Conservation (phyloP, 2,797 vertebrate species). For the Carduelis carduelis region DNA sequence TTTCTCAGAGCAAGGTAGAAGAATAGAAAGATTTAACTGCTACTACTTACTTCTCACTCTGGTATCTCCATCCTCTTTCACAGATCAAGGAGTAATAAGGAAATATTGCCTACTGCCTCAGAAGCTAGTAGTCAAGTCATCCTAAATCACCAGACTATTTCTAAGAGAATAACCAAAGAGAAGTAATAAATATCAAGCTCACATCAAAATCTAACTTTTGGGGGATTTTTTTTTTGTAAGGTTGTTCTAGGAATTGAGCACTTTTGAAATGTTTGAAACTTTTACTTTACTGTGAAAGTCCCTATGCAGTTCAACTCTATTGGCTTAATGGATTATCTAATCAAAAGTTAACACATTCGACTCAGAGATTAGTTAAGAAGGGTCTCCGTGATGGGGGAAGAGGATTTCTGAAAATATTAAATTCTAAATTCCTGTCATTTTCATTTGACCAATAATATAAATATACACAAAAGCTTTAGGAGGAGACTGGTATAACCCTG, state of each 20-base stretch:
- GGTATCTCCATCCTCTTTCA: constrained; percentile 10
- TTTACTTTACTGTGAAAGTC: background rate
- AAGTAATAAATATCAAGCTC: constrained; percentile 57
- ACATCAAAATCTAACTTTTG: constrained; percentile 1
- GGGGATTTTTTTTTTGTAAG: background rate
- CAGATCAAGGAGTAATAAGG: constrained; percentile 11
- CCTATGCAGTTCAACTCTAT: background rate
- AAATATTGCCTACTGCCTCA: constrained; percentile 20
- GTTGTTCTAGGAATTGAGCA: background rate
- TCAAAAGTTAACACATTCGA: background rate
- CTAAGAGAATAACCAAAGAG: background rate
- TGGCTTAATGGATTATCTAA: background rate
- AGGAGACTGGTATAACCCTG: background rate
- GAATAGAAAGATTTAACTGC: background rate
- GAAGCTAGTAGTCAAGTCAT: background rate
- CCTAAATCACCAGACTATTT: constrained; percentile 35
- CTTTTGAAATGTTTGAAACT: background rate
- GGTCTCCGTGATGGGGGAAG: background rate
- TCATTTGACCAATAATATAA: background rate
- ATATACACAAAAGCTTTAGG: background rate
- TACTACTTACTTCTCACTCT: background rate
- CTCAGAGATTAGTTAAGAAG: background rate
- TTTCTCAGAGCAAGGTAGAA: background rate
- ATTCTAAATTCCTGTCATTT: background rate
- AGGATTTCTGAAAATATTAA: background rate